Conservation (phyloP, 2,797 vertebrate genomes). For the Lemur catta region DNA sequence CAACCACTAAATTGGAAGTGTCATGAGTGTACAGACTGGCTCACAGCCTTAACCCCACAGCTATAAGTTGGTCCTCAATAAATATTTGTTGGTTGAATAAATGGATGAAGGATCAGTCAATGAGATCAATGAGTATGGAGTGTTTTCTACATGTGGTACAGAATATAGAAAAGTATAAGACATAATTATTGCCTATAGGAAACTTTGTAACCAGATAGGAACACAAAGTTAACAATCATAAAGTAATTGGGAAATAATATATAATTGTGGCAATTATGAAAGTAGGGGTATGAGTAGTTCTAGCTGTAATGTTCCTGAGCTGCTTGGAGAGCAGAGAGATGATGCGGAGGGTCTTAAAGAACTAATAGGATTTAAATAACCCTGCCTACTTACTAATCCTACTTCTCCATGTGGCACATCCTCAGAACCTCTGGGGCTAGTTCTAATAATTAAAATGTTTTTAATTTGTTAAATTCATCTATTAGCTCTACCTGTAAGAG, state of each 20-base stretch:
- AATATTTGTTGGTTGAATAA: constrained; percentile 18
- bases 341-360: not conserved
- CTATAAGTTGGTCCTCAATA: not conserved
- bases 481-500: not conserved
- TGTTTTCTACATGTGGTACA: not conserved
- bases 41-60: not conserved
- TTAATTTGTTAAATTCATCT: not conserved
- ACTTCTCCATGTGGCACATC: not conserved
- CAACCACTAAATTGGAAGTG: not conserved
- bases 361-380: not conserved
- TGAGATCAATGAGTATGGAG: not conserved
- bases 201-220: not conserved
- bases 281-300: not conserved
- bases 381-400: not conserved
- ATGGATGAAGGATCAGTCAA: not conserved
- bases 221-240: not conserved
- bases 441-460: not conserved
- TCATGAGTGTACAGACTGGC: not conserved
- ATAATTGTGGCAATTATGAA: not conserved
- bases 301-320: not conserved
- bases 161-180: not conserved
- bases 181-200: not conserved
- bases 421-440: not conserved
- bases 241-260: not conserved
- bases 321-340: not conserved